Percentiles rank a stretch among this genome's conserved stretches.
These are phyloP conservation scores for Apolygus lucorum DNA, from an alignment of 1,140 invertebrate genomes.

Conservation along the genomic window DNA sequence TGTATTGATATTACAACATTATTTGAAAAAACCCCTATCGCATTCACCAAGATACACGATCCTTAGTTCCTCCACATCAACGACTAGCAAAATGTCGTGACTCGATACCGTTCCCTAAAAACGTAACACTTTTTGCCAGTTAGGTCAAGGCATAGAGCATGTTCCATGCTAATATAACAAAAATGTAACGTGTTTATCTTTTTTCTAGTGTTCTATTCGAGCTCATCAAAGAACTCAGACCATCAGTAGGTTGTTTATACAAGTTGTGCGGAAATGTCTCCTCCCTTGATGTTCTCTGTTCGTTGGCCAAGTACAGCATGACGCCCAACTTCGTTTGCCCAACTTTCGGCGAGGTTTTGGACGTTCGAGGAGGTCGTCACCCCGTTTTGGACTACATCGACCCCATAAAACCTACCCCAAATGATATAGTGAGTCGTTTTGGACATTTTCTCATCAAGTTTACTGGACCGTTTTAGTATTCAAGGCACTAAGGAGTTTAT, in stretches of 20 bases:
- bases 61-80: no score
- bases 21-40: no score
- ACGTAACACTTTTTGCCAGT: no score
- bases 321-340: slow-evolving; percentile 56
- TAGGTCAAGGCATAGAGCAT: no score
- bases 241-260: slow-evolving; percentile 65
- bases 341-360: slow-evolving; percentile 57
- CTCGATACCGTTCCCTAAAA: no score
- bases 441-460: no score
- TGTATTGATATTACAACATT: no score
- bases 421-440: slow-evolving; percentile 68
- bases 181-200: neutral
- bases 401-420: slow-evolving; percentile 52
- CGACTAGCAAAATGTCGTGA: no score
- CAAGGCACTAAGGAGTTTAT: no score
- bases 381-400: slow-evolving; percentile 64
- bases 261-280: slow-evolving; percentile 69
- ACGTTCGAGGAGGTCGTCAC: slow-evolving; percentile 63
- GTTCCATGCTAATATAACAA: neutral
- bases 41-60: no score
- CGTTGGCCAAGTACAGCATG: slow-evolving; percentile 57
- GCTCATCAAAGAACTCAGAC: slow-evolving; percentile 51
- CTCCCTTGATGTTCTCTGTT: slow-evolving; percentile 66
- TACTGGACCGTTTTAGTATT: no score
- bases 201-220: slow-evolving; percentile 49